A percentile compares a stretch with the other conserved stretches of the same genome.
These are phyloP conservation scores for Trachelus troglodyta DNA, from an alignment of 2,888 invertebrate genomes.

Conservation along the genomic window DNA sequence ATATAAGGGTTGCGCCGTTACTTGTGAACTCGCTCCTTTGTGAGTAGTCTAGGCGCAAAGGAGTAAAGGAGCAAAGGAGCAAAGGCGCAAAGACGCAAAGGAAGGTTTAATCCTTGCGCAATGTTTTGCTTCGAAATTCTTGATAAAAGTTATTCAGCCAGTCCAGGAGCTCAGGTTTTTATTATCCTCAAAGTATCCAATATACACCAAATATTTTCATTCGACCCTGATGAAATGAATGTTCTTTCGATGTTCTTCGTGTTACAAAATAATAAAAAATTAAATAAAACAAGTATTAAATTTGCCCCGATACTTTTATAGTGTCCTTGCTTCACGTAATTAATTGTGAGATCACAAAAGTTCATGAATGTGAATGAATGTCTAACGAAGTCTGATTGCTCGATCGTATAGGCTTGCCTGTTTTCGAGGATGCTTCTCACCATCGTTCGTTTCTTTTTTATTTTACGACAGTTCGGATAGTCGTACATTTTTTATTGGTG, in stretches of 20 bases:
- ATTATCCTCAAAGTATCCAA: no score
- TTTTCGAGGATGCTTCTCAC: not conserved
- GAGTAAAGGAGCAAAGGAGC: not conserved
- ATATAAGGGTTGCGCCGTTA: not conserved
- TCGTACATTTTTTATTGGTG: slow-evolving; percentile 48
- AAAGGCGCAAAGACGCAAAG: not conserved
- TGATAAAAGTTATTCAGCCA: not conserved
- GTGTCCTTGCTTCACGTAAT: not conserved
- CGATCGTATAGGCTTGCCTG: not conserved
- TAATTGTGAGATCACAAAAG: not conserved
- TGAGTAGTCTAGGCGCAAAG: not conserved
- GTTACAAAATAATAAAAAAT: not conserved
- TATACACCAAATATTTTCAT: not conserved
- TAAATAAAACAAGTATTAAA: not conserved
- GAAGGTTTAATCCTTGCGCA: not conserved
- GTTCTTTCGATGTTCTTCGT: not conserved
- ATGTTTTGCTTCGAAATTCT: not conserved
- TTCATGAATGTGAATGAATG: not conserved
- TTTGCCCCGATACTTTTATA: not conserved
- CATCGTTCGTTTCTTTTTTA: slow-evolving; percentile 13
- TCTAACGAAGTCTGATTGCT: not conserved
- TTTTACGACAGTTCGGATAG: slow-evolving; percentile 55
- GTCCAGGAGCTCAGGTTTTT: not conserved
- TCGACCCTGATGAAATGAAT: not conserved
- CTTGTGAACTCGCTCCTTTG: not conserved